Evolutionary conservation across 2,113 vertebrate genomes (phyloP), one percentile per base, ranked within the genome.

Genomic region (Seriola dumerili): DNA sequence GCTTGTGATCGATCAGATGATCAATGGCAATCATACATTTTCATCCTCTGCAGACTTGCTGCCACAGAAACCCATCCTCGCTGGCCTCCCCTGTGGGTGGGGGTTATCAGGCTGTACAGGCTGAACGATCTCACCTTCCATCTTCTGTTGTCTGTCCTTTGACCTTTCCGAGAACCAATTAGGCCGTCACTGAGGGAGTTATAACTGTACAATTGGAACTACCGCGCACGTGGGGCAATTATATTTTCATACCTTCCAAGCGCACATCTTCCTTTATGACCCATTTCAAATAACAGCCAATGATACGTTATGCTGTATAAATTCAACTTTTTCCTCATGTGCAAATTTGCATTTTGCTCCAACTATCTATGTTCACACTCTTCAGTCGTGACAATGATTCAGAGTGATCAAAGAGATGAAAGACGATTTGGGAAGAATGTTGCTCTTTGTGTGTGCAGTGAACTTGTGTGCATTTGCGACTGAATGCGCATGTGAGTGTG

Each of bases 81-180:
- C n/a, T 12, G 13, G 29, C 75, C 32, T 81, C 86, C 80, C 68
- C 19, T 78, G 61, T 73, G 76, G 79, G 44, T 38, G 57, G 55
- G 55, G 63, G 32, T 80, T 40, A 74, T 85, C 80, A 72, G 17
- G 65, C 59, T 63, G 42, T 59, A 78, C 70, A 80, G 76, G 81
- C 55, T 68, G 71, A 81, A 54, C 42, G 54, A 74, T 80, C 85
- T 74, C 36, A 71, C 42, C 50, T 63, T 74, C 69, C 61, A 42
- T 80, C 68, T 76, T 67, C 58, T 13, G 12, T 64, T 38, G 73
- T 62, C 63, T 84, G 38, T 75, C 46, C 65, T 32, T 52, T 91
- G 84, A 88, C 85, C 85, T 92, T 89, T 86, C 42, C 64, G 23
- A 67, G 54, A 82, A 86, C 62, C 81, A 91, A 91, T 94, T 91